phyloP scores from a whole-genome alignment of 2,888 invertebrate genomes.

The Marronus borbonicus region DNA sequence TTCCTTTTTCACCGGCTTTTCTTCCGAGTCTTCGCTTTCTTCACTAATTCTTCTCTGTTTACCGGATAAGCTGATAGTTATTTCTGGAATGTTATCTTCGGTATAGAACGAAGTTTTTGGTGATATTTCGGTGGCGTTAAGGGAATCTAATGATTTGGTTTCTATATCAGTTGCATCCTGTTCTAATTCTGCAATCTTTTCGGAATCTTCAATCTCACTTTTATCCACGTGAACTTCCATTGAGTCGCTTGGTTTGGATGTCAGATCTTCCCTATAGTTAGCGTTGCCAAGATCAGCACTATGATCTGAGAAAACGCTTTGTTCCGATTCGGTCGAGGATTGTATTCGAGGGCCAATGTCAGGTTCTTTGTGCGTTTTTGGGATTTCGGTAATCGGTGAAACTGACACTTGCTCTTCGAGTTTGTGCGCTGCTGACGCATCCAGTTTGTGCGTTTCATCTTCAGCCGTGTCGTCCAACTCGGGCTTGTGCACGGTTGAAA shows the following conservation, averaged over 20 bases:
- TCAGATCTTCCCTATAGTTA: constrained; percentile 55
- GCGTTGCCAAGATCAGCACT: constrained; percentile 49
- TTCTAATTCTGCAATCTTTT: constrained; percentile 70
- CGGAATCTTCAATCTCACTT: constrained; percentile 71
- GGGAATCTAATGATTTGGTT: constrained; percentile 64
- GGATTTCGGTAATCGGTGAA: constrained; percentile 56
- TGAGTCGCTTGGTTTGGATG: constrained; percentile 69
- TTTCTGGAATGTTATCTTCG: constrained; percentile 67
- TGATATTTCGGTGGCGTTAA: constrained; percentile 60
- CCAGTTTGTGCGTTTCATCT: constrained; percentile 57
- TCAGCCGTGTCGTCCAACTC: constrained; percentile 54
- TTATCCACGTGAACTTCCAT: constrained; percentile 73
- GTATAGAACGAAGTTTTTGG: constrained; percentile 59
- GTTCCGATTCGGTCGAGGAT: constrained; percentile 64
- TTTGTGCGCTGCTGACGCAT: constrained; percentile 55
- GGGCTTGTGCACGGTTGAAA: constrained; percentile 13
- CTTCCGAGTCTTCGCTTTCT: constrained; percentile 67
- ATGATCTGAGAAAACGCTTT: constrained; percentile 63
- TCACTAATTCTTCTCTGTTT: constrained; percentile 69
- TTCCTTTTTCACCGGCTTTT: constrained; percentile 45
- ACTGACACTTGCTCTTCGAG: constrained; percentile 58
- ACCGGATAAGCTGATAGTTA: constrained; percentile 69
- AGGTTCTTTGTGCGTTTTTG: constrained; percentile 61
- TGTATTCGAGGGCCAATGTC: constrained; percentile 59
- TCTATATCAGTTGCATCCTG: constrained; percentile 67